A percentile compares a stretch with the other conserved stretches of the same genome.
phyloP scores from a whole-genome alignment of 2,797 vertebrate species.

The Buphagus erythrorhynchus region DNA sequence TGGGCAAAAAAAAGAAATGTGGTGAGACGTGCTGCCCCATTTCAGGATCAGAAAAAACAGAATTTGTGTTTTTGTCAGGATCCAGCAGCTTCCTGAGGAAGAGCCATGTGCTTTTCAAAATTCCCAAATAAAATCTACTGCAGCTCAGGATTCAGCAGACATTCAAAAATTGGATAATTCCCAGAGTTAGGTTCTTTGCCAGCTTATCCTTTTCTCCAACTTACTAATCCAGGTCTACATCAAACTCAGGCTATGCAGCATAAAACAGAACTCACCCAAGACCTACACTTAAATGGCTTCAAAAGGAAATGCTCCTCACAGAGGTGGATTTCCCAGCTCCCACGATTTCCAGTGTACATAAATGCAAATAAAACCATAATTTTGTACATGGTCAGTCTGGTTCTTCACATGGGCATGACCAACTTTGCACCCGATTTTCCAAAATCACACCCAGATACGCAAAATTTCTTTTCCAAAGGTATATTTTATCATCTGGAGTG shows the following conservation, averaged over 20 bases:
- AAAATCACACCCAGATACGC: neutral
- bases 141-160: neutral
- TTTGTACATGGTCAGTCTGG: neutral
- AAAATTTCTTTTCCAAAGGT: neutral
- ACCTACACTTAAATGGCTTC: neutral
- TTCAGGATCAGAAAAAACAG: neutral
- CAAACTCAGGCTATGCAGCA: neutral
- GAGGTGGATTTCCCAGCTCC: neutral
- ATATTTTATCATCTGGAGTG: accelerated
- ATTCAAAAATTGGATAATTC: neutral
- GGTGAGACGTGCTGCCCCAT: accelerated
- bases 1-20: accelerated
- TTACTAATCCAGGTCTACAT: neutral
- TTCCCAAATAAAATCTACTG: neutral
- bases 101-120: neutral
- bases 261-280: neutral
- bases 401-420: neutral
- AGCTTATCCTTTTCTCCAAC: neutral
- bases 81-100: neutral
- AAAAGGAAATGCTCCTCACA: neutral
- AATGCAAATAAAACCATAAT: neutral
- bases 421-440: accelerated
- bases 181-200: neutral
- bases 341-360: accelerated
- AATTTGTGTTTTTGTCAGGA: neutral